Conservation (phyloP, 2,113 vertebrate species). For the Nothobranchius furzeri region DNA sequence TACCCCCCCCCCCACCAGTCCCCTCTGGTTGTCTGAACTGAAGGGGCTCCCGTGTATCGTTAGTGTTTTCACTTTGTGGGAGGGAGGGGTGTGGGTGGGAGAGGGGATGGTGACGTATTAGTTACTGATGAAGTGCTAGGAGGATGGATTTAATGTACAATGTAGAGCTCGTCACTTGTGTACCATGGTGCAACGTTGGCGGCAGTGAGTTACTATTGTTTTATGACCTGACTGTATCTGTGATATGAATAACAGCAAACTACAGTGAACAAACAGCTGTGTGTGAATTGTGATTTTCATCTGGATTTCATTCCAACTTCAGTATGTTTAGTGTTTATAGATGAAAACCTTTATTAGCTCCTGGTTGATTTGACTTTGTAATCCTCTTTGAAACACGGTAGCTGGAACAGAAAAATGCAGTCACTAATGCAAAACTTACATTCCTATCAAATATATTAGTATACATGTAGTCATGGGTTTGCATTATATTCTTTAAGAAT, state of each 20-base stretch:
- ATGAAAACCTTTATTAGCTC: no score
- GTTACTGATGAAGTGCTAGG: slow-evolving; percentile 76
- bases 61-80: slow-evolving; percentile 66
- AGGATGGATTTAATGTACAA: slow-evolving; percentile 80
- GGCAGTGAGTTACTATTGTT: slow-evolving; percentile 78
- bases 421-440: no score
- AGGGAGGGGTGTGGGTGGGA: slow-evolving; percentile 38
- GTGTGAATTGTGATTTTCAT: slow-evolving; percentile 47
- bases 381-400: no score
- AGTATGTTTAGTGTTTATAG: no score
- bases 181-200: slow-evolving; percentile 77
- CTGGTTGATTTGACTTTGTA: no score
- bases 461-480: no score
- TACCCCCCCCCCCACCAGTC: slow-evolving; percentile 19
- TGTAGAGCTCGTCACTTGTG: slow-evolving; percentile 81
- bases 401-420: no score
- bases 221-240: slow-evolving; percentile 83
- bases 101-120: slow-evolving; percentile 56
- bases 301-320: no score
- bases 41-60: slow-evolving; percentile 66
- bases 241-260: slow-evolving; percentile 83
- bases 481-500: no score
- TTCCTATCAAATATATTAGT: no score
- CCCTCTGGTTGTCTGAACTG: slow-evolving; percentile 57
- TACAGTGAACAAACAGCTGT: slow-evolving; percentile 66